Percentiles rank a stretch among this genome's conserved stretches.
Conservation (phyloP, 2,113 vertebrate species). For the Gymnobelideus leadbeateri region DNA sequence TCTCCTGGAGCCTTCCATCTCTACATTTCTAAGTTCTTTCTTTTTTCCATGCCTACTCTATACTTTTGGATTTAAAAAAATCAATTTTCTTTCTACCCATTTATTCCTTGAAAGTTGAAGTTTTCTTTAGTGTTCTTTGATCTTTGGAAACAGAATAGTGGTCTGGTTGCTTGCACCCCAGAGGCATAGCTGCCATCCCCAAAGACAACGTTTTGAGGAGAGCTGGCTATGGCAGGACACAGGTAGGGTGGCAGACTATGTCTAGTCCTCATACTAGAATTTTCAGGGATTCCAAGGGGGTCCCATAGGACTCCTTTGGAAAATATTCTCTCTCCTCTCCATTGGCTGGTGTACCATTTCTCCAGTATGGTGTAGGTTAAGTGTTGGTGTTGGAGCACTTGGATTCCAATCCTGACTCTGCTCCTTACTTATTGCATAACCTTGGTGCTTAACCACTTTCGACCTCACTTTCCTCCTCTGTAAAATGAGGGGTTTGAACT, state of each 20-base stretch:
- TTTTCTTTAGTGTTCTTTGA: slow-evolving; percentile 37
- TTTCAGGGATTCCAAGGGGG: neutral
- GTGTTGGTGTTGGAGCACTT: neutral
- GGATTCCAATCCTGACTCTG: neutral
- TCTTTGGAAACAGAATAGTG: slow-evolving; percentile 14
- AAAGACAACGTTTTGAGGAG: neutral
- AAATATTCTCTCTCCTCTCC: neutral
- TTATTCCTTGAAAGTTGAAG: slow-evolving; percentile 41
- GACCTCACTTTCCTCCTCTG: neutral
- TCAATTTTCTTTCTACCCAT: slow-evolving; percentile 17
- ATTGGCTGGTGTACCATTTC: neutral
- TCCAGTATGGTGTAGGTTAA: neutral
- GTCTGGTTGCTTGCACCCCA: neutral
- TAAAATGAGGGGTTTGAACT: neutral
- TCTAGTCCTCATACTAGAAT: neutral
- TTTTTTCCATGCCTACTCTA: neutral
- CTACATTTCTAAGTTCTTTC: slow-evolving; percentile 20
- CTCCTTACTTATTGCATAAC: neutral
- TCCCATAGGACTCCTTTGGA: neutral
- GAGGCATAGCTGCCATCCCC: neutral
- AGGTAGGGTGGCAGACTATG: neutral
- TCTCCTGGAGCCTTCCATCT: slow-evolving; percentile 13
- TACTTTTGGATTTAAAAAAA: neutral
- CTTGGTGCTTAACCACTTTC: neutral
- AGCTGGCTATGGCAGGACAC: neutral